Evolutionary conservation across 2,113 vertebrate genomes (phyloP).

Genomic region (Silurus meridionalis): DNA sequence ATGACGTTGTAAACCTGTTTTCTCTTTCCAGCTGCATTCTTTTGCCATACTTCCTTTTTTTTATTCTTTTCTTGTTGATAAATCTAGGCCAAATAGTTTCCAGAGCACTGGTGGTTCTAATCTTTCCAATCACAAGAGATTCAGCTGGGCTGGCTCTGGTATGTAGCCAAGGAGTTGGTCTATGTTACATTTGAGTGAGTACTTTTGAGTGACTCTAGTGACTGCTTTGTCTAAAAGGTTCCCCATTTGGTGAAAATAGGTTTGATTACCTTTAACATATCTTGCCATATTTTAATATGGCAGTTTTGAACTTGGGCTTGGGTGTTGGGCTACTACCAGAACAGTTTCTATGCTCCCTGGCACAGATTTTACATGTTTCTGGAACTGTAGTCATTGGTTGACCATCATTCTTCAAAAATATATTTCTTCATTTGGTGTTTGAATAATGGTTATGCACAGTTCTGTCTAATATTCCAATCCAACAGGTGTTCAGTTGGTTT

Average conservation of each 20-base stretch:
- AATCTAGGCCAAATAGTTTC: conserved; percentile 5
- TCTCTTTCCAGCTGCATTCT: conserved; percentile 7
- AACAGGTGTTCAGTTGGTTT: not conserved
- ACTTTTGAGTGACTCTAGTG: not conserved
- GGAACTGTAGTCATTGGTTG: not conserved
- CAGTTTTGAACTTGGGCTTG: not conserved
- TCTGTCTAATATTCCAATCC: not conserved
- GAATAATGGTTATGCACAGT: not conserved
- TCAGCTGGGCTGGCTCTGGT: not conserved
- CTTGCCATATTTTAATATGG: not conserved
- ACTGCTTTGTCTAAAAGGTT: not conserved
- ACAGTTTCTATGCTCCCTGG: not conserved
- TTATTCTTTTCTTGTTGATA: conserved; percentile 13
- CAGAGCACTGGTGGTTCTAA: conserved; percentile 18
- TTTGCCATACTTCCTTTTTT: not conserved
- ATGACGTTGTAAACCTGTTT: not conserved
- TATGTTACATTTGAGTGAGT: not conserved
- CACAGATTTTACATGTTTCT: not conserved
- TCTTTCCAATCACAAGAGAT: not conserved
- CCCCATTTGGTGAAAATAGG: not conserved
- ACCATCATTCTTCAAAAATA: not conserved
- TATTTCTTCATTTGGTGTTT: not conserved
- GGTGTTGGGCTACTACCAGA: not conserved
- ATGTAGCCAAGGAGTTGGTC: not conserved
- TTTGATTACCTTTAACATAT: not conserved